phyloP scores from a whole-genome alignment of 2,888 invertebrate genomes.

The Hypsopygia costalis region DNA sequence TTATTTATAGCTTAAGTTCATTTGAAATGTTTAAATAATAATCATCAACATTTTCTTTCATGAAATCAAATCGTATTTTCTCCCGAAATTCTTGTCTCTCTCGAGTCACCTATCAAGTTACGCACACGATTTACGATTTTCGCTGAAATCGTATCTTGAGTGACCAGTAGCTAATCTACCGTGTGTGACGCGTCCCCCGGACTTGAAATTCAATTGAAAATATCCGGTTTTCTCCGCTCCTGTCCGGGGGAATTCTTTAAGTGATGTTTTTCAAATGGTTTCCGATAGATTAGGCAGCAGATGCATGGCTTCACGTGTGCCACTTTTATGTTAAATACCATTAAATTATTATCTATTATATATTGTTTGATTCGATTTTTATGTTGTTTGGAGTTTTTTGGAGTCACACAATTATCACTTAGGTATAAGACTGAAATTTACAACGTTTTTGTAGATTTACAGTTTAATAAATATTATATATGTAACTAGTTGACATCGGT shows the following conservation, averaged over 20 bases:
- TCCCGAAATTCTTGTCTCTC: constrained; percentile 7
- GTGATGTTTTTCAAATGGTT: constrained; percentile 50
- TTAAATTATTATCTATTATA: neutral
- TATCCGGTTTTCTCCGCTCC: constrained; percentile 41
- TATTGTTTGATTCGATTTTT: no score
- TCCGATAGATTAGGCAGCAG: constrained; percentile 15
- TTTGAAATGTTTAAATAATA: no score
- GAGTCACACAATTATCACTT: no score
- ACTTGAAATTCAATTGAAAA: constrained; percentile 69
- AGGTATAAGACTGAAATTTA: no score
- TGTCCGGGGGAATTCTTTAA: constrained; percentile 47
- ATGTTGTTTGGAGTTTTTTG: no score
- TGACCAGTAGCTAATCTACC: constrained; percentile 56
- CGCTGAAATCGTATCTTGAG: constrained; percentile 33
- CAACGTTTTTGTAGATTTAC: no score
- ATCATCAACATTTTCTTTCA: neutral
- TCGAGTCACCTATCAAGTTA: constrained; percentile 29
- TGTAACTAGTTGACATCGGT: no score
- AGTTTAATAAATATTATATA: no score
- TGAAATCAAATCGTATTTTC: constrained; percentile 2
- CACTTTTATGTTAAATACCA: neutral
- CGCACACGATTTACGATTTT: constrained; percentile 53
- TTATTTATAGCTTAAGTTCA: no score
- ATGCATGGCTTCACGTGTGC: constrained; percentile 4
- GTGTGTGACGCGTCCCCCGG: constrained; percentile 51